Conservation (phyloP, 2,888 invertebrate species). For the Brachyptera putata region DNA sequence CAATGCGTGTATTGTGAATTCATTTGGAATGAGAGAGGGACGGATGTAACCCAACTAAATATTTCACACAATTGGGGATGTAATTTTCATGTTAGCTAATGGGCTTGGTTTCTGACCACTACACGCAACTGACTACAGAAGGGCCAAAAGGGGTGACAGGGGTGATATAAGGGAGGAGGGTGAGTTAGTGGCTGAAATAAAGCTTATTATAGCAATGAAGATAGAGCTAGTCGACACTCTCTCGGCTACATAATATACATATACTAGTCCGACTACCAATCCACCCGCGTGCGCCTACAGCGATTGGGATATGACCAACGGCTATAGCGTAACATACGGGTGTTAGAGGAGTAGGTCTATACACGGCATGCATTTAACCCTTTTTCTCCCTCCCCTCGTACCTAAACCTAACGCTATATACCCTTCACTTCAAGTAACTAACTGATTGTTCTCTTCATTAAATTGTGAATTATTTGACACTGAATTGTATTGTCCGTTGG, state of each 20-base stretch:
- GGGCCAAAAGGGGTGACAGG: background rate
- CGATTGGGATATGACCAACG: background rate
- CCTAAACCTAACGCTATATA: background rate
- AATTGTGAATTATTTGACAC: background rate
- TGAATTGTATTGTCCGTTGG: too few species aligned
- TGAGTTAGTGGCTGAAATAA: background rate
- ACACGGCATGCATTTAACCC: too few species aligned
- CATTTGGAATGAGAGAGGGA: too few species aligned
- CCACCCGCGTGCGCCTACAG: too few species aligned
- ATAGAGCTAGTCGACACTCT: too few species aligned
- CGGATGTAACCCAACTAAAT: constrained; percentile 12
- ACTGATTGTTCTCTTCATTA: background rate
- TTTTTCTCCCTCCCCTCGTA: background rate
- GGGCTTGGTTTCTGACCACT: constrained; percentile 23
- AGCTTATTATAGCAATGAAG: constrained; percentile 10
- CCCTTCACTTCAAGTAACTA: background rate
- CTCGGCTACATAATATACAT: too few species aligned
- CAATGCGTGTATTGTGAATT: too few species aligned
- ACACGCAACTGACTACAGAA: constrained; percentile 14
- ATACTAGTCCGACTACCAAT: background rate
- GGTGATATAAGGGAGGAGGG: background rate
- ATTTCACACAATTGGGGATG: constrained; percentile 21
- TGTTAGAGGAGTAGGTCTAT: too few species aligned
- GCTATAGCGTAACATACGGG: too few species aligned
- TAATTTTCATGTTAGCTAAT: constrained; percentile 25